Evolutionary conservation across 2,888 invertebrate genomes (phyloP).

Genomic region (Lasioglossum vierecki): DNA sequence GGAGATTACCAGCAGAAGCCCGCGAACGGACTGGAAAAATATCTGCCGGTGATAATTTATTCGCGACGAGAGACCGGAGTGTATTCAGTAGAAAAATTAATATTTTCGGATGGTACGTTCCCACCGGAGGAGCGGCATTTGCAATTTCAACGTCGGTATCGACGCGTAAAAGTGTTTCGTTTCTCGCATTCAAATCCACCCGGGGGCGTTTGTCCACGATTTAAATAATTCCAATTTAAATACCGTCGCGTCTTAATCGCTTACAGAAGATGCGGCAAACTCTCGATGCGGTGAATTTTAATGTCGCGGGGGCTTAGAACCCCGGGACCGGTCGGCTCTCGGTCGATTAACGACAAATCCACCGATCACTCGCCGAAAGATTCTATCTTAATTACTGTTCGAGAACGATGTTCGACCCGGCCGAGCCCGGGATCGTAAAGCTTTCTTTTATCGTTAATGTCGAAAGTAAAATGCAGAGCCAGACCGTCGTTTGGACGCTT

Average conservation of each 20-base stretch:
- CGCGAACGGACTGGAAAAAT: background rate
- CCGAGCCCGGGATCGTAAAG: conserved; percentile 38
- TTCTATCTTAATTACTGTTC: conserved; percentile 62
- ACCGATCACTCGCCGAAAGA: conserved; percentile 48
- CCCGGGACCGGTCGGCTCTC: background rate
- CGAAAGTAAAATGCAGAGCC: conserved; percentile 58
- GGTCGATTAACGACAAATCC: conserved; percentile 56
- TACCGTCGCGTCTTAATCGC: conserved; percentile 40
- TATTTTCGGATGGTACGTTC: background rate
- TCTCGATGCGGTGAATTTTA: conserved; percentile 29
- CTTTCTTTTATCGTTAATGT: conserved; percentile 62
- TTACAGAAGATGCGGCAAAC: conserved; percentile 12
- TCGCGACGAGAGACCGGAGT: background rate
- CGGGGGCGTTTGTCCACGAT: conserved; percentile 1
- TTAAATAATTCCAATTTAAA: conserved; percentile 59
- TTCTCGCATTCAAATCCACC: conserved; percentile 1
- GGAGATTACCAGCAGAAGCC: conserved; percentile 11
- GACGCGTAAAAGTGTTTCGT: conserved; percentile 10
- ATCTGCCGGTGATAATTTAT: background rate
- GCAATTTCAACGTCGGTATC: conserved; percentile 18
- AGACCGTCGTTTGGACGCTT: conserved; percentile 39
- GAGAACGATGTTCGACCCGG: conserved; percentile 24
- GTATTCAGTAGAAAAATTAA: background rate
- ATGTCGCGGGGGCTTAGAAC: conserved; percentile 7
- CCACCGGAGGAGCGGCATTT: background rate